These are phyloP conservation scores for Ceyx margarethae DNA, from an alignment of 2,113 vertebrate genomes.

Conservation along the genomic window DNA sequence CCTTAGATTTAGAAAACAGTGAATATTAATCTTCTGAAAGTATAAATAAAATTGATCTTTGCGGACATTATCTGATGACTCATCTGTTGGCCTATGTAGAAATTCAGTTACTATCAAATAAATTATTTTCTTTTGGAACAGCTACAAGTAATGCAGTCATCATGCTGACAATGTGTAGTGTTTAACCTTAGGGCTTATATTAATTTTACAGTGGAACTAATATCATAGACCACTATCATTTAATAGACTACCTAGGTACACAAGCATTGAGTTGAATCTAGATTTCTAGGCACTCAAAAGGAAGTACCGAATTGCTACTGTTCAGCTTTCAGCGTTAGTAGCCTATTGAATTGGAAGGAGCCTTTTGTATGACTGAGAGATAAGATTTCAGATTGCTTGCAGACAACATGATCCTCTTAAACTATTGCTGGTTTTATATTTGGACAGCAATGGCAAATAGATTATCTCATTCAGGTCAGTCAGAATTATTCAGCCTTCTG, in stretches of 20 bases:
- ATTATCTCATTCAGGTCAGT: background rate
- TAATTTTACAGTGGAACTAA: constrained; percentile 42
- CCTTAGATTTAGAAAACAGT: constrained; percentile 19
- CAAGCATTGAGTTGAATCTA: background rate
- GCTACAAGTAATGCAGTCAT: constrained; percentile 37
- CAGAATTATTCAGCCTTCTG: background rate
- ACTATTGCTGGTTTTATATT: background rate
- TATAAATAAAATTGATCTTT: constrained; percentile 50
- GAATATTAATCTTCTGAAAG: constrained; percentile 41
- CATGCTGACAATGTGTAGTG: constrained; percentile 10
- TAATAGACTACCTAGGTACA: background rate
- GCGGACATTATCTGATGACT: constrained; percentile 48
- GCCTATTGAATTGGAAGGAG: background rate
- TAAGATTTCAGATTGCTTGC: constrained; percentile 23
- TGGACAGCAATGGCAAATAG: background rate
- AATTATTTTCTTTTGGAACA: constrained; percentile 40
- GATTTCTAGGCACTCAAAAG: background rate
- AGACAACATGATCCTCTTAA: background rate
- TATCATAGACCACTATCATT: background rate
- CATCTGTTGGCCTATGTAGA: constrained; percentile 29
- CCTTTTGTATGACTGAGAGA: background rate
- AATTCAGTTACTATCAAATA: constrained; percentile 48
- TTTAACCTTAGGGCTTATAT: constrained; percentile 44
- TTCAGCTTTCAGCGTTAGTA: background rate
- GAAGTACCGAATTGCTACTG: background rate